phyloP scores from a whole-genome alignment of 2,888 invertebrate genomes.

The Drosophila mimica region DNA sequence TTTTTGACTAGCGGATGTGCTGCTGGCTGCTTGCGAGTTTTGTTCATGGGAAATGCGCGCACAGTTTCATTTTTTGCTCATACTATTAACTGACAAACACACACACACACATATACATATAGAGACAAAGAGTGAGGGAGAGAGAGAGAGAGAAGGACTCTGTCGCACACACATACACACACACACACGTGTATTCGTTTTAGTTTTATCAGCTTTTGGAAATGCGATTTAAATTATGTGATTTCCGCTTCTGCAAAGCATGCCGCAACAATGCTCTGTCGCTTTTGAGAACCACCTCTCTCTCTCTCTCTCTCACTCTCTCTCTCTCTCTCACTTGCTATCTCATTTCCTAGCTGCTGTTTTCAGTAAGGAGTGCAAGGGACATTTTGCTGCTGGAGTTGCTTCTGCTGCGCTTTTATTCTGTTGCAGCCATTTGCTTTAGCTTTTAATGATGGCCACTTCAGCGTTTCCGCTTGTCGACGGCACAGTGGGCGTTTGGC shows the following conservation, averaged over 20 bases:
- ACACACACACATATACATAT: slow-evolving; percentile 19
- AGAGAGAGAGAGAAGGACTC: neutral
- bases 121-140: neutral
- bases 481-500: slow-evolving; percentile 24
- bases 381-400: slow-evolving; percentile 40
- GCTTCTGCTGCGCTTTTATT: slow-evolving; percentile 20
- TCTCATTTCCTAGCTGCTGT: neutral
- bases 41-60: slow-evolving; percentile 44
- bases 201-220: slow-evolving; percentile 65
- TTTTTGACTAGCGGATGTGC: slow-evolving; percentile 45
- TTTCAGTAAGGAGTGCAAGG: slow-evolving; percentile 12
- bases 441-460: slow-evolving; percentile 76
- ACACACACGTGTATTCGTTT: slow-evolving; percentile 33
- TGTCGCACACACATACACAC: neutral
- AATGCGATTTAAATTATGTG: slow-evolving; percentile 82
- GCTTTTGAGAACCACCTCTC: neutral
- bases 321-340: neutral
- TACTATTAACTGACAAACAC: slow-evolving; percentile 21
- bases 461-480: slow-evolving; percentile 62
- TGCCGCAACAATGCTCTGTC: slow-evolving; percentile 33
- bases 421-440: slow-evolving; percentile 45
- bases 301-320: neutral
- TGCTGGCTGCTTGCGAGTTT: slow-evolving; percentile 47
- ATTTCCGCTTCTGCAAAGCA: slow-evolving; percentile 66
- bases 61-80: slow-evolving; percentile 29